A percentile compares a stretch with the other conserved stretches of the same genome.
Conservation (phyloP, 2,797 vertebrate genomes). For the Acestrorhynchus altus region DNA sequence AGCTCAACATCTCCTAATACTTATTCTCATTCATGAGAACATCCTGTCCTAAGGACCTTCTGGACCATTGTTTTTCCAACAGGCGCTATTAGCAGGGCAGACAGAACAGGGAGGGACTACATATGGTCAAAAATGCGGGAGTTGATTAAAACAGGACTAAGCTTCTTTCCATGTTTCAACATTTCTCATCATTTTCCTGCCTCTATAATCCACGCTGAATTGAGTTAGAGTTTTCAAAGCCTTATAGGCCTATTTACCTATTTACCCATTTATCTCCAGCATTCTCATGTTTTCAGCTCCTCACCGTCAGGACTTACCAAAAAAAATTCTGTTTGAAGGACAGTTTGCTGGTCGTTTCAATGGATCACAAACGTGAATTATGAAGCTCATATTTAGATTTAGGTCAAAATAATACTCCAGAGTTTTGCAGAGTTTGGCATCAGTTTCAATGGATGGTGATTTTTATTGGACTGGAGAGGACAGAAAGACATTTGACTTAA, state of each 20-base stretch:
- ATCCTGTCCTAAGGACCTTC: neutral
- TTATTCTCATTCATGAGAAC: neutral
- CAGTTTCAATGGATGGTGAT: no score
- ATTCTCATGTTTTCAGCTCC: neutral
- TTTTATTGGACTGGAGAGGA: no score
- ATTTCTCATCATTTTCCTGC: neutral
- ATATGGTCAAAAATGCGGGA: neutral
- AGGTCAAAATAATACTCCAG: no score
- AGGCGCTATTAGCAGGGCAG: neutral
- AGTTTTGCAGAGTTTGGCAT: no score
- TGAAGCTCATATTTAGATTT: no score
- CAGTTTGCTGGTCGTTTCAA: no score
- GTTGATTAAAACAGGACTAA: conserved; percentile 35
- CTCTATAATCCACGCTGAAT: conserved; percentile 18
- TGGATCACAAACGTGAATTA: no score
- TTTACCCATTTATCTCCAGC: neutral
- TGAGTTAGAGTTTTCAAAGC: neutral
- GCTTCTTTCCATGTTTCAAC: neutral
- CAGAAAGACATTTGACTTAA: no score
- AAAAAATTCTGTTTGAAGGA: neutral
- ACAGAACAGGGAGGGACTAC: neutral
- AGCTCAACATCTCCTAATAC: neutral
- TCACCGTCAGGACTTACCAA: neutral
- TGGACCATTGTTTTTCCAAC: neutral
- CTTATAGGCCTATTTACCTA: neutral